Evolutionary conservation across 2,113 vertebrate species (phyloP), one percentile per base, ranked within the genome.

Genomic region (Sphaerodactylus townsendi): DNA sequence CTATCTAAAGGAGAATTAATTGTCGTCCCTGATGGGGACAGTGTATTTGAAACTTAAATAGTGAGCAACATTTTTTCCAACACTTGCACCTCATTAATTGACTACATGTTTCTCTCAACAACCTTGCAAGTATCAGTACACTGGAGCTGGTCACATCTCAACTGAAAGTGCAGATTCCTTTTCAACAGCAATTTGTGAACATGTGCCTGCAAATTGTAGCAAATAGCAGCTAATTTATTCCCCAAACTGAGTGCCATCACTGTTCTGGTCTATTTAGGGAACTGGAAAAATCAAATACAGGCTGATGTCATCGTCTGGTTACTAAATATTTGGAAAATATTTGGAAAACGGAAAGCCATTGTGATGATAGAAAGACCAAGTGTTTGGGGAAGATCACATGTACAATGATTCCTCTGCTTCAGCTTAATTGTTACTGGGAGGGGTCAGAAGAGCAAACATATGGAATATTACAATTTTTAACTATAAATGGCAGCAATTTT

Each of bases 271-370:
- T 46, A 79, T 66, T 65, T 79, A 79, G 59, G 59, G 59, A 65
- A 65, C 77, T 65, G 25, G 28, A 79, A 79, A 79, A 79, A 65
- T 65, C 75, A 64, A 78, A 79, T n/a, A 23, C 39, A 78, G 28
- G 56, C 56, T 65, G 62, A 79, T 21, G 59, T 44, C 39, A 79
- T 65, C 39, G 46, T 46, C 39, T 30, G 64, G 17, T 79, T 79
- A 44, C 15, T 28, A 65, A 79, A 79, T 79, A 79, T 33, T 79
- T 65, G 28, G 28, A 79, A 65, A 30, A 28, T 14, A 14, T 79
- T 65, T 46, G 77, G 37, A 65, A 77, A 77, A 77, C 64, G 56
- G 53, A 41, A 77, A 76, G 19, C 39, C 53, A 77, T 17, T 41
- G 35, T 77, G 76, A 77, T 65, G 28, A 65, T 33, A 78, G 37